Conservation (phyloP, 2,888 invertebrate species). For the Bursaphelenchus okinawaensis region DNA sequence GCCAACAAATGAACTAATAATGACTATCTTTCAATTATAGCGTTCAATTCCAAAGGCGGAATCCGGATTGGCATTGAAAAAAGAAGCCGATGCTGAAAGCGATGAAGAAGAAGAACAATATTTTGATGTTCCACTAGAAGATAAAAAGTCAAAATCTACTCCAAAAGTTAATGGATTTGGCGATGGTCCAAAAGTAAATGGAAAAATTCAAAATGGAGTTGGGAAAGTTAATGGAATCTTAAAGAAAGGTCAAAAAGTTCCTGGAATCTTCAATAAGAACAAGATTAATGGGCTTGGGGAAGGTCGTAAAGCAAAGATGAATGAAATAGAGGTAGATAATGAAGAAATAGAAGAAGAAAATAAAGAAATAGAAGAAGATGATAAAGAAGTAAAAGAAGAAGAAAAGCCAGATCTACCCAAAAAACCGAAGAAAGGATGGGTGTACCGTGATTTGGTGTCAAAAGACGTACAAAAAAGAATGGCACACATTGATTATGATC, state of each 20-base stretch:
- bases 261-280: conserved; percentile 6
- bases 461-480: not conserved
- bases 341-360: not conserved
- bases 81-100: conserved; percentile 26
- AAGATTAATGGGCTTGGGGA: not conserved
- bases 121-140: conserved; percentile 5
- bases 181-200: not conserved
- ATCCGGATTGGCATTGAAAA: not conserved
- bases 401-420: not conserved
- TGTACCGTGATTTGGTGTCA: conserved; percentile 26
- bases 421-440: conserved; percentile 31
- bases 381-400: not conserved
- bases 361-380: conserved; percentile 15
- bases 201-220: too few relatives aligned
- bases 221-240: too few relatives aligned
- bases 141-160: not conserved
- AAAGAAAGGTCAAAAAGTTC: too few relatives aligned
- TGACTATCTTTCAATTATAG: not conserved
- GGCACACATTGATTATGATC: conserved; percentile 59
- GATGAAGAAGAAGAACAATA: conserved; percentile 13
- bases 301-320: not conserved
- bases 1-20: too few relatives aligned
- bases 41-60: not conserved
- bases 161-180: not conserved
- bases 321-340: not conserved